Conservation (phyloP, 2,888 invertebrate species). For the Drosophila ustulata region DNA sequence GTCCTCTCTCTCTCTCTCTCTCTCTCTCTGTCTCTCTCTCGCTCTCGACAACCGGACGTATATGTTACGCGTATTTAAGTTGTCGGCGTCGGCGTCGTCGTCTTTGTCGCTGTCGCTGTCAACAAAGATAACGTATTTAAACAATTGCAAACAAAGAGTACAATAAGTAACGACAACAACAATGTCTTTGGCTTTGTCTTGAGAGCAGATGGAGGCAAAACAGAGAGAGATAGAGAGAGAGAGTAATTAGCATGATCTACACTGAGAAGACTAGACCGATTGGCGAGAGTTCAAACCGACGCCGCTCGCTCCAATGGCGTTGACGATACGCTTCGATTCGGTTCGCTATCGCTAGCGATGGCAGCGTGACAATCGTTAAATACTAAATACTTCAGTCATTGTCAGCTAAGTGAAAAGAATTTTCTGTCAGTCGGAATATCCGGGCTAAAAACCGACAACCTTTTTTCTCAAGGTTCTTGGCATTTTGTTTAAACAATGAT, state of each 20-base stretch:
- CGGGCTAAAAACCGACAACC: no score
- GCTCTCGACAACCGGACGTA: constrained; percentile 27
- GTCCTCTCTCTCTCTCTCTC: background rate
- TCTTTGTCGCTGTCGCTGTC: constrained; percentile 25
- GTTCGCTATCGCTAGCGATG: constrained; percentile 19
- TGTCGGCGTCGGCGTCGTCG: constrained; percentile 21
- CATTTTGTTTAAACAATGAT: no score
- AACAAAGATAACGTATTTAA: constrained; percentile 50
- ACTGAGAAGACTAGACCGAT: constrained; percentile 29
- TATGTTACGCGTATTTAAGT: constrained; percentile 33
- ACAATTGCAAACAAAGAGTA: constrained; percentile 36
- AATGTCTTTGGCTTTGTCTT: constrained; percentile 29
- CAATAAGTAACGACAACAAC: constrained; percentile 13
- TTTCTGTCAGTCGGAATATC: no score
- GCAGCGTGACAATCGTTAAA: constrained; percentile 9
- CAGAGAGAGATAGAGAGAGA: background rate
- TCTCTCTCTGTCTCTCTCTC: background rate
- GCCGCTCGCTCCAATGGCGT: constrained; percentile 16
- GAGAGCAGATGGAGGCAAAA: background rate
- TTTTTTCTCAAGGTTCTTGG: no score
- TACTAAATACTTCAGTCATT: no score
- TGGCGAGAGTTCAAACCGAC: constrained; percentile 22
- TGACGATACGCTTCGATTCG: constrained; percentile 16
- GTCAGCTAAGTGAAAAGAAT: no score
- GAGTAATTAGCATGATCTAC: constrained; percentile 32